Conservation (phyloP, 2,888 invertebrate genomes). For the Therioaphis trifolii region DNA sequence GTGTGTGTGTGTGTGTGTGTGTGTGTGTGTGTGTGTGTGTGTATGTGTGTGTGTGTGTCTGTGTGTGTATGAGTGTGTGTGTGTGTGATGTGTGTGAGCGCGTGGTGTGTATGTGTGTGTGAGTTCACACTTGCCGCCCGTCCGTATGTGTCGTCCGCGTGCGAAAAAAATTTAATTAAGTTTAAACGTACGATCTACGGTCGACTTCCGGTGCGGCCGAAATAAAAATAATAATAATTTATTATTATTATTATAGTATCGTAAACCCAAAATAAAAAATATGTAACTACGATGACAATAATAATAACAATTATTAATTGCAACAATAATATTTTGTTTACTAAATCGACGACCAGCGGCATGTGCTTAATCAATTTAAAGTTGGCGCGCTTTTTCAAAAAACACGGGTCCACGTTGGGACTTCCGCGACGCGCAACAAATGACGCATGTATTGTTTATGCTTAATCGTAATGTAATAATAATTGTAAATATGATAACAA, state of each 20-base stretch:
- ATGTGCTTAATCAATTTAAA: background rate
- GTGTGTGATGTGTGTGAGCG: no score
- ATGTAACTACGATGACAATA: background rate
- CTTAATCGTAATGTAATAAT: no score
- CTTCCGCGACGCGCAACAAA: no score
- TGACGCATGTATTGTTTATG: no score
- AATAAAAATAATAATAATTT: slow-evolving; percentile 12
- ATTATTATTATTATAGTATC: background rate
- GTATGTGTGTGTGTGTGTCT: no score
- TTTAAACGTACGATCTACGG: background rate
- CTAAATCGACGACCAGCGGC: background rate
- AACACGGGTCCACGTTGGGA: background rate
- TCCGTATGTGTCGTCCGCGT: background rate
- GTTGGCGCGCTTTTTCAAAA: slow-evolving; percentile 55
- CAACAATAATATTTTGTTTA: no score
- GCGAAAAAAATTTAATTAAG: slow-evolving; percentile 32
- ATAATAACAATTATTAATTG: background rate
- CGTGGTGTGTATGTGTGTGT: no score
- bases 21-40: no score
- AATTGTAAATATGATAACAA: no score
- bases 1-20: background rate
- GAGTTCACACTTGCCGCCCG: background rate
- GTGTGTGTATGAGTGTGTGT: no score
- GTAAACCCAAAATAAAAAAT: background rate
- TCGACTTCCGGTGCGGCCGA: slow-evolving; percentile 17